Evolutionary conservation across 2,888 invertebrate species (phyloP).

Genomic region (Luffia ferchaultella): DNA sequence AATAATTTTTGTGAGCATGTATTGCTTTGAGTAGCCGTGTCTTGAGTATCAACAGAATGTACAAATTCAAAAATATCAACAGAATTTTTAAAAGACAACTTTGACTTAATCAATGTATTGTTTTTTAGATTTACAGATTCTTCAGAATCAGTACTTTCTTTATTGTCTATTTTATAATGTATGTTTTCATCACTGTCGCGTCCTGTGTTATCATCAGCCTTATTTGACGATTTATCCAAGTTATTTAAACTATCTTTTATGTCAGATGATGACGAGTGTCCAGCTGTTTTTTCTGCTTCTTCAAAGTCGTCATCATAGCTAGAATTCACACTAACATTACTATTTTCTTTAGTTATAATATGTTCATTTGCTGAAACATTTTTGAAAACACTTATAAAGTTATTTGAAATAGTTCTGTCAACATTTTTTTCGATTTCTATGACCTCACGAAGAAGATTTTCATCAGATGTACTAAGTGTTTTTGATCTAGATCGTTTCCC

Average conservation of each 20-base stretch:
- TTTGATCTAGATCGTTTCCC: conserved; percentile 20
- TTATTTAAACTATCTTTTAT: conserved; percentile 14
- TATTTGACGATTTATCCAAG: neutral
- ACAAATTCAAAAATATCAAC: conserved; percentile 53
- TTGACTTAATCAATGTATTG: conserved; percentile 33
- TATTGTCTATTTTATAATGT: conserved; percentile 12
- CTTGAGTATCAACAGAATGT: conserved; percentile 46
- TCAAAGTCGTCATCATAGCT: conserved; percentile 58
- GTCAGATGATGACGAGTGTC: conserved; percentile 19
- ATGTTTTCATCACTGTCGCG: conserved; percentile 5
- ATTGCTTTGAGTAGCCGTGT: conserved; percentile 49
- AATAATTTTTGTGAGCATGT: conserved; percentile 29
- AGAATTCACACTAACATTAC: conserved; percentile 24
- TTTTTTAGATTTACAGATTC: conserved; percentile 17
- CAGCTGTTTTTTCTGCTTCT: conserved; percentile 18
- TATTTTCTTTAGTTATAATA: conserved; percentile 3
- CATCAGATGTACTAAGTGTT: conserved; percentile 48
- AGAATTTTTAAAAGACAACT: conserved; percentile 43
- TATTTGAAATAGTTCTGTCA: conserved; percentile 7
- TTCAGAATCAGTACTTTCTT: conserved; percentile 10
- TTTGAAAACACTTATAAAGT: conserved; percentile 15
- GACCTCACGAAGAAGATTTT: conserved; percentile 51
- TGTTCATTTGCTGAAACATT: conserved; percentile 30
- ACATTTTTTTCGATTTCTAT: conserved; percentile 44
- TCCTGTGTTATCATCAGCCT: conserved; percentile 12